Conservation (phyloP, 2,888 invertebrate genomes). For the Gortyna flavago region DNA sequence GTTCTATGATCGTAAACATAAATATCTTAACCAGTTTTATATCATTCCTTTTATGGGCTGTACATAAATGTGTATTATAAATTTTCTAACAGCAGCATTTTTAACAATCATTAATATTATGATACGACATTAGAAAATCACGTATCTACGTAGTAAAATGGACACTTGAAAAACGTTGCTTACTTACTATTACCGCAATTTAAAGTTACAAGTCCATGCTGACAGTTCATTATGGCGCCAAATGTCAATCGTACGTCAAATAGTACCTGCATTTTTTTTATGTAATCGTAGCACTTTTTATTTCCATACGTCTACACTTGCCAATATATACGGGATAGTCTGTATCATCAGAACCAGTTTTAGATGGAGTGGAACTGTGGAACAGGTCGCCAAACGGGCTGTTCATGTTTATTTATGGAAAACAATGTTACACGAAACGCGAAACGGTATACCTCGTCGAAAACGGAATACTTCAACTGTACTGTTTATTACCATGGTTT, state of each 20-base stretch:
- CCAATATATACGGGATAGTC: neutral
- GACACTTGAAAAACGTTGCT: neutral
- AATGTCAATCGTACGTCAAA: constrained; percentile 5
- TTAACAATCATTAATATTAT: neutral
- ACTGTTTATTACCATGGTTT: constrained; percentile 34
- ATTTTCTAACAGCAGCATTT: constrained; percentile 7
- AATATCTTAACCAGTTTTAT: constrained; percentile 41
- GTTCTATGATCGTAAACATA: constrained; percentile 20
- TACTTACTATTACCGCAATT: neutral
- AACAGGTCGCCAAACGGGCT: constrained; percentile 59
- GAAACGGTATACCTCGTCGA: constrained; percentile 50
- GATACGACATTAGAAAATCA: neutral
- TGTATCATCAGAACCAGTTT: constrained; percentile 58
- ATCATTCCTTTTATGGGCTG: constrained; percentile 17
- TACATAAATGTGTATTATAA: neutral
- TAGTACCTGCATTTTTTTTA: neutral
- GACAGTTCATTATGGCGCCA: constrained; percentile 7
- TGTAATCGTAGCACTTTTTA: neutral
- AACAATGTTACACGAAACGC: constrained; percentile 61
- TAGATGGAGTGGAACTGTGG: constrained; percentile 46
- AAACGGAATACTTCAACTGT: constrained; percentile 52
- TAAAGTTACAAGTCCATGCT: neutral
- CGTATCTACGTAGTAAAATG: neutral
- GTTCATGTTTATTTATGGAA: constrained; percentile 59
- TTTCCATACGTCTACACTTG: neutral